These are phyloP conservation scores for Lutjanus campechanus DNA, from an alignment of 2,797 vertebrate genomes.

Conservation along the genomic window DNA sequence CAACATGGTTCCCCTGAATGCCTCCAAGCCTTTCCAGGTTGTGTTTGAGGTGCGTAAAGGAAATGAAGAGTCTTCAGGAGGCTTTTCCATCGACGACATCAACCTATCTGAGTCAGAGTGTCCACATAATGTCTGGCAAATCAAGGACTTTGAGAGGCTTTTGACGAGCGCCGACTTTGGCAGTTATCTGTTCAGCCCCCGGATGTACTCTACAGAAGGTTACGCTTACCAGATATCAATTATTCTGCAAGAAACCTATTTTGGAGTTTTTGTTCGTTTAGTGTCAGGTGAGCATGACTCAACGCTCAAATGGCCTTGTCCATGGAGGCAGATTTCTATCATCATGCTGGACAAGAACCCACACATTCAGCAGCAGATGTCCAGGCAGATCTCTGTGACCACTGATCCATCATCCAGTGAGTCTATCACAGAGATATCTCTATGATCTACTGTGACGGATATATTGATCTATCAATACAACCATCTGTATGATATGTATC, in stretches of 20 bases:
- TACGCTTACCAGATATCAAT: conserved; percentile 86
- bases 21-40: conserved; percentile 82
- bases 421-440: neutral
- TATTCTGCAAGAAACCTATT: conserved; percentile 30
- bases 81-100: conserved; percentile 89
- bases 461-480: neutral
- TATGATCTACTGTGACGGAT: neutral
- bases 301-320: conserved; percentile 86
- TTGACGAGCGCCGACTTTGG: conserved; percentile 57
- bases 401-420: conserved; percentile 24
- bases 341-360: conserved; percentile 88
- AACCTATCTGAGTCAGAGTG: conserved; percentile 88
- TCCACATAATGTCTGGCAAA: conserved; percentile 86
- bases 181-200: conserved; percentile 75
- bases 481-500: neutral
- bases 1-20: conserved; percentile 80
- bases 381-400: conserved; percentile 17
- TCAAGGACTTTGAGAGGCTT: conserved; percentile 81
- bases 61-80: conserved; percentile 76
- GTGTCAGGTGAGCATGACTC: conserved; percentile 86
- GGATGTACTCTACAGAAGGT: conserved; percentile 84
- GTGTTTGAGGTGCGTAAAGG: conserved; percentile 84
- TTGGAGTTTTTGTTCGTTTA: conserved; percentile 80
- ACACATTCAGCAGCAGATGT: conserved; percentile 68
- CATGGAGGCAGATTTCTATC: conserved; percentile 86